phyloP scores from a whole-genome alignment of 2,888 invertebrate genomes.

The Julus scandinavius region DNA sequence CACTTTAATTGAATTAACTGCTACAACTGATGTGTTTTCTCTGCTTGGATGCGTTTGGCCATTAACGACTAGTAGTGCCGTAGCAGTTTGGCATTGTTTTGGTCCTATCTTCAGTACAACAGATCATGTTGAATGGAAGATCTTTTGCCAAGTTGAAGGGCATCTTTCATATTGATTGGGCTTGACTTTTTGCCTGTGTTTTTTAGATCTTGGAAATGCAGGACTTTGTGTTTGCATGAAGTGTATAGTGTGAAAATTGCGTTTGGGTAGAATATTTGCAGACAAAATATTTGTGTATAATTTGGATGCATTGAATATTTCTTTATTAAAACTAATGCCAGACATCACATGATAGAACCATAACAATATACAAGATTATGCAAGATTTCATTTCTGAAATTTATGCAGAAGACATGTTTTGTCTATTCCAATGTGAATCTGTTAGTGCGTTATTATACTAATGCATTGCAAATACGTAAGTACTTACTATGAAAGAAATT shows the following conservation, averaged over 20 bases:
- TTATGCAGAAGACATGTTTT: too few species aligned
- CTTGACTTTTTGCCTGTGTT: background rate
- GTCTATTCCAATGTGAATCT: too few species aligned
- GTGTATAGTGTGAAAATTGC: background rate
- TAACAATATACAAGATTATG: too few species aligned
- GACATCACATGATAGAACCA: too few species aligned
- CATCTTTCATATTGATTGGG: constrained; percentile 3
- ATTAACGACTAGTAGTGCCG: background rate
- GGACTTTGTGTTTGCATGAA: background rate
- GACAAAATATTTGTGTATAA: too few species aligned
- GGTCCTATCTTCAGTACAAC: constrained; percentile 13
- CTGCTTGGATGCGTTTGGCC: constrained; percentile 24
- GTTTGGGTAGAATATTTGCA: too few species aligned
- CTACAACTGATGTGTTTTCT: constrained; percentile 16
- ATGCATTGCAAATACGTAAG: too few species aligned
- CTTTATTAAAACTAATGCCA: too few species aligned
- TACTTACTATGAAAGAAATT: too few species aligned
- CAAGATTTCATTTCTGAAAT: too few species aligned
- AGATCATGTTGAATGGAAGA: constrained; percentile 22
- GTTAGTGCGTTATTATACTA: too few species aligned
- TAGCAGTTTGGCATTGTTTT: constrained; percentile 42
- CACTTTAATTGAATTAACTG: constrained; percentile 34
- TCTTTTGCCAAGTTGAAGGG: constrained; percentile 19
- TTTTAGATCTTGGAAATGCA: background rate
- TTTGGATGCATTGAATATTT: too few species aligned